Percentiles rank a stretch among this genome's conserved stretches.
These are phyloP conservation scores for Aphaenogaster floridana DNA, from an alignment of 1,140 invertebrate genomes.

Conservation along the genomic window DNA sequence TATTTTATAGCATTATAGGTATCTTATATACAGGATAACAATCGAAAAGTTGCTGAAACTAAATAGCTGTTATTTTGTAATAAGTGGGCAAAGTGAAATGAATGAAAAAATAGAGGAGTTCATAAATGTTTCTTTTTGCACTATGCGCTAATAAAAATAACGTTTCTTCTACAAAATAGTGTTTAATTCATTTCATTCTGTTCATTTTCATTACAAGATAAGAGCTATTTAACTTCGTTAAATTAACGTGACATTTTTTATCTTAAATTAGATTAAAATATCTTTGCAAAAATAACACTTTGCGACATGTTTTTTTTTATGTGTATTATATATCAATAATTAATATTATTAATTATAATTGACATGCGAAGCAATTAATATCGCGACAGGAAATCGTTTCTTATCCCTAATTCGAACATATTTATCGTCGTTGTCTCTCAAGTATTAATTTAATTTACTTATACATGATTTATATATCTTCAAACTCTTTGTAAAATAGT, in stretches of 20 bases:
- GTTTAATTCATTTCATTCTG: constrained; percentile 4
- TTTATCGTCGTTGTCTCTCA: neutral
- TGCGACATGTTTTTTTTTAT: no score
- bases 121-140: neutral
- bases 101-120: neutral
- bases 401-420: neutral
- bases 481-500: neutral
- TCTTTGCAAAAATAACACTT: neutral
- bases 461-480: neutral
- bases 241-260: neutral
- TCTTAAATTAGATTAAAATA: neutral
- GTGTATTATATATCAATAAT: neutral
- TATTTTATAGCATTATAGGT: neutral
- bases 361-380: neutral
- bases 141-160: neutral
- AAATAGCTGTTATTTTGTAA: neutral
- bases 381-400: neutral
- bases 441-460: neutral
- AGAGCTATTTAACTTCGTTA: neutral
- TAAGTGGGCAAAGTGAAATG: neutral
- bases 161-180: neutral
- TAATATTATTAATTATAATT: constrained; percentile 20
- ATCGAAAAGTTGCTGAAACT: neutral
- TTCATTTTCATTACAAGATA: neutral
- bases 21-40: neutral